Conservation (phyloP, 53 echinoderm and acorn worm species). For the Paelopatides confundens region DNA sequence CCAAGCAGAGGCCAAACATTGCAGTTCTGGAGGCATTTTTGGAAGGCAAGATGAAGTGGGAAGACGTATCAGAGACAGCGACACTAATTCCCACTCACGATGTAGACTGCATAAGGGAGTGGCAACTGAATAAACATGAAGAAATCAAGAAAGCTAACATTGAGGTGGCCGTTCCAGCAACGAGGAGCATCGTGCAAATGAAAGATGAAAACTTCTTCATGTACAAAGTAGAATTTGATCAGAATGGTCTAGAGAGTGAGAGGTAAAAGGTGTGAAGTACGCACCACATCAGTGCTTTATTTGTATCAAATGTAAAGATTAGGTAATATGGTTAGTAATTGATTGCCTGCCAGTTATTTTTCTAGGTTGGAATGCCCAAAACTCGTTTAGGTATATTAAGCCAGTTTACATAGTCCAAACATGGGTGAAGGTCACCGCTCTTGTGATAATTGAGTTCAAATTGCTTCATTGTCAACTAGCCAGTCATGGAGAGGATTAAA, state of each 20-base stretch:
- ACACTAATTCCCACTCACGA: constrained; percentile 96
- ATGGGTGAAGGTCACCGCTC: too few relatives aligned
- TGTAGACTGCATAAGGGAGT: constrained; percentile 76
- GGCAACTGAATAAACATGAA: constrained; percentile 83
- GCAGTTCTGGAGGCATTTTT: constrained; percentile 87
- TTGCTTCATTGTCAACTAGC: too few relatives aligned
- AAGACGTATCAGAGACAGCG: constrained; percentile 77
- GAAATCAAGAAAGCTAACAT: constrained; percentile 88
- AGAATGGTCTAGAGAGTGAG: constrained; percentile 21
- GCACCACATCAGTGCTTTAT: constrained; percentile 38
- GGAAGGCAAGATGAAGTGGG: constrained; percentile 91
- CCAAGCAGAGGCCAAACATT: constrained; percentile 79
- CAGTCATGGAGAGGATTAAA: too few relatives aligned
- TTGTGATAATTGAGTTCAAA: too few relatives aligned
- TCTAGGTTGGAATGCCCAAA: background rate
- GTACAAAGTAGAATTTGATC: constrained; percentile 97
- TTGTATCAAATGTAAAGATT: constrained; percentile 34
- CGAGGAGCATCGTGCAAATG: constrained; percentile 94
- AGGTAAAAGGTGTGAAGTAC: background rate
- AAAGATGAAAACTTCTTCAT: constrained; percentile 99
- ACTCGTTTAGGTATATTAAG: too few relatives aligned
- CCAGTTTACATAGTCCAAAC: too few relatives aligned
- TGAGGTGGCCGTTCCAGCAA: constrained; percentile 88
- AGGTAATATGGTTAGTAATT: background rate
- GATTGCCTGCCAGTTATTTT: constrained; percentile 8